phyloP scores from a whole-genome alignment of 2,113 vertebrate species.

The Picathartes gymnocephalus region DNA sequence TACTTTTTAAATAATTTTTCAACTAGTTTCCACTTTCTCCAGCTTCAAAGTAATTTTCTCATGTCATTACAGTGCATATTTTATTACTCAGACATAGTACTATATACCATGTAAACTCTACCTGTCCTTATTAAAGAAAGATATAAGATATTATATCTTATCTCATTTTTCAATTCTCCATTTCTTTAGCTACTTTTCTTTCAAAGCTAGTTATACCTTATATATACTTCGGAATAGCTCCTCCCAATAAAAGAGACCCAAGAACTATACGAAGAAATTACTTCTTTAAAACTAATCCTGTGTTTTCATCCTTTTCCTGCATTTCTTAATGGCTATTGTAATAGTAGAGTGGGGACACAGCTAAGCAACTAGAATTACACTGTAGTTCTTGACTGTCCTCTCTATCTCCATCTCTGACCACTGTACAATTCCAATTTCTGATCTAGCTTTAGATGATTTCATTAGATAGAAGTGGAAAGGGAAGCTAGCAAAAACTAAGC shows the following conservation, averaged over 20 bases:
- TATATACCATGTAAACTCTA: not conserved
- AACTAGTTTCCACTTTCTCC: not conserved
- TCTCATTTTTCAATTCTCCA: not conserved
- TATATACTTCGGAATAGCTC: not conserved
- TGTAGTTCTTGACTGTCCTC: not conserved
- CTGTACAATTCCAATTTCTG: not conserved
- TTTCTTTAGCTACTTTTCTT: not conserved
- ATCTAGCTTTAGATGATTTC: not conserved
- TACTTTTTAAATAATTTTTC: not conserved
- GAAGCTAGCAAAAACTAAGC: not conserved
- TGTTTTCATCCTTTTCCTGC: not conserved
- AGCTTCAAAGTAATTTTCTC: not conserved
- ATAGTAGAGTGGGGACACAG: not conserved
- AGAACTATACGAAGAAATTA: not conserved
- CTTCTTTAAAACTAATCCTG: not conserved
- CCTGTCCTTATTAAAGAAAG: not conserved
- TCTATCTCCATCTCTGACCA: not conserved
- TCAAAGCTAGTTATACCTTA: not conserved
- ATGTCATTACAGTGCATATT: not conserved
- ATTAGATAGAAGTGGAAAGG: not conserved
- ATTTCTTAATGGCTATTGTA: not conserved
- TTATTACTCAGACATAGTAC: not conserved
- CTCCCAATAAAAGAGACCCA: not conserved
- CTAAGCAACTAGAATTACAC: not conserved
- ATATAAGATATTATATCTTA: not conserved